phyloP scores from a whole-genome alignment of 2,113 vertebrate genomes.

The Xenopus tropicalis region DNA sequence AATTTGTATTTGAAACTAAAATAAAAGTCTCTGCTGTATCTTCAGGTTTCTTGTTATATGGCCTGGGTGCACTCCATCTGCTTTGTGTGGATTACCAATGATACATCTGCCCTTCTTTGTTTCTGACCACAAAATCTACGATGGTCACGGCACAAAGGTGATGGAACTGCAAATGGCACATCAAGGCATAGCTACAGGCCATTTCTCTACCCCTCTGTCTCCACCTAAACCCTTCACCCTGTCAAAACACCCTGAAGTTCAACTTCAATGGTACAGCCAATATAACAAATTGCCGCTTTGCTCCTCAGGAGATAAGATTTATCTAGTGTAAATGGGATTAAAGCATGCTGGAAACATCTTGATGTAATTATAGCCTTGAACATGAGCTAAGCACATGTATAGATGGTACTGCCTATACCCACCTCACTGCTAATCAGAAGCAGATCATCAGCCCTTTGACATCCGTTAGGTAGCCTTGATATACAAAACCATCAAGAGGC shows the following conservation, averaged over 20 bases:
- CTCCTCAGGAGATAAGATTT: constrained; percentile 15
- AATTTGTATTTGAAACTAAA: no score
- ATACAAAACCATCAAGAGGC: neutral
- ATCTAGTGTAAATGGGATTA: constrained; percentile 21
- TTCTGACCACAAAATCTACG: no score
- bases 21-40: no score
- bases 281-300: neutral
- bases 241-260: constrained; percentile 12
- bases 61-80: no score
- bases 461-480: neutral
- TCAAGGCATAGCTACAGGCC: neutral
- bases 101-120: no score
- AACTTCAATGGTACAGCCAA: constrained; percentile 14
- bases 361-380: constrained; percentile 6
- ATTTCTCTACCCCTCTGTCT: neutral
- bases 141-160: no score
- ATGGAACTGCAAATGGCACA: no score
- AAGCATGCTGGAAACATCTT: constrained; percentile 30
- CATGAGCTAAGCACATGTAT: neutral
- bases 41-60: no score
- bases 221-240: constrained; percentile 31
- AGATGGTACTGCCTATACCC: neutral
- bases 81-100: no score
- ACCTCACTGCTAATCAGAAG: neutral
- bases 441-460: neutral